phyloP scores from a whole-genome alignment of 2,113 vertebrate species.

The Gallinago jamesoni region DNA sequence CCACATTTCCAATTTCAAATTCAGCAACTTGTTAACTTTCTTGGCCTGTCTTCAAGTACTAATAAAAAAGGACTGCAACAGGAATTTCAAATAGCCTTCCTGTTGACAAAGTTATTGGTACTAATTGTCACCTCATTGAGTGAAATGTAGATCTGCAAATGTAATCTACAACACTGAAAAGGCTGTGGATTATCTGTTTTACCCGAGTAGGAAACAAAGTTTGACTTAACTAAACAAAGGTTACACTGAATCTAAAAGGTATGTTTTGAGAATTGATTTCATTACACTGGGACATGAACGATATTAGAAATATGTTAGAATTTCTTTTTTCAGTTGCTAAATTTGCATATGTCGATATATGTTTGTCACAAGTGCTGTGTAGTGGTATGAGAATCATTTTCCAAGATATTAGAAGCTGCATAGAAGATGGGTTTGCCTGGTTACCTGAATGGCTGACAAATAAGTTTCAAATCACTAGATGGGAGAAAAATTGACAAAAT shows the following conservation, averaged over 20 bases:
- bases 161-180: neutral
- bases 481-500: neutral
- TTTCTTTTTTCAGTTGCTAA: neutral
- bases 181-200: neutral
- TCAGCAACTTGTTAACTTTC: slow-evolving; percentile 7
- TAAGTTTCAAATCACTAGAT: neutral
- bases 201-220: neutral
- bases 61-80: neutral
- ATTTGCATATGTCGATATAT: neutral
- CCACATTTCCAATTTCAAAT: slow-evolving; percentile 1
- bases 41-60: neutral
- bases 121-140: neutral
- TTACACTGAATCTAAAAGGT: neutral
- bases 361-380: neutral
- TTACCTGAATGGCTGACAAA: neutral
- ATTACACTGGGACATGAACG: neutral
- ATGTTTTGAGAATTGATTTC: neutral
- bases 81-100: slow-evolving; percentile 14
- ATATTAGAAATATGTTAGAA: neutral
- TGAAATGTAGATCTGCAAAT: neutral
- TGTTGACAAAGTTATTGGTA: neutral
- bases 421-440: neutral
- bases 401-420: neutral
- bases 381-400: neutral
- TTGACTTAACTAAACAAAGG: neutral